These are phyloP conservation scores for Macrotrachela quadricornifera DNA, from an alignment of 1,140 invertebrate species.

Conservation along the genomic window DNA sequence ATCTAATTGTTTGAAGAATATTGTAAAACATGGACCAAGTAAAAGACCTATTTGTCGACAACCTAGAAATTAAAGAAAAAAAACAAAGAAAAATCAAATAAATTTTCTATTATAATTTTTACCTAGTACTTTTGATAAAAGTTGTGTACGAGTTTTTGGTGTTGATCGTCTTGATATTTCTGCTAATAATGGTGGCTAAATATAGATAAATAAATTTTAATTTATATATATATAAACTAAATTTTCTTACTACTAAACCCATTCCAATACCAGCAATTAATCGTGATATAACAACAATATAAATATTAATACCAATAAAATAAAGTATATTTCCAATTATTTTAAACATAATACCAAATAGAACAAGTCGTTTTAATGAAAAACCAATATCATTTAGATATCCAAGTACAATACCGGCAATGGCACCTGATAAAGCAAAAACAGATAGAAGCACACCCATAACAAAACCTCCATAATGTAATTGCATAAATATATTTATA, in stretches of 20 bases:
- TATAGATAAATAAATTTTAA: too few relatives aligned
- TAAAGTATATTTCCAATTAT: slow-evolving; percentile 13
- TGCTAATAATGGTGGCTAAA: slow-evolving; percentile 8
- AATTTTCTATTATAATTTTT: too few relatives aligned
- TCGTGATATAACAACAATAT: slow-evolving; percentile 12
- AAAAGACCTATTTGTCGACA: slow-evolving; percentile 14
- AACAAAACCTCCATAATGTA: slow-evolving; percentile 3
- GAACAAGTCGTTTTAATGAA: slow-evolving; percentile 10
- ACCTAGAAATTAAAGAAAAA: not conserved
- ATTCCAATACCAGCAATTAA: slow-evolving; percentile 11
- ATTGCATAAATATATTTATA: not conserved
- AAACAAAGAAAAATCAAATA: too few relatives aligned
- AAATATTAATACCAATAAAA: slow-evolving; percentile 12
- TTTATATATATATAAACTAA: too few relatives aligned
- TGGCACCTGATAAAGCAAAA: slow-evolving; percentile 12
- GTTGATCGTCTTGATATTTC: slow-evolving; percentile 12
- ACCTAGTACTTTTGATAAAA: slow-evolving; percentile 10
- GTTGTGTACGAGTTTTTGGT: slow-evolving; percentile 11
- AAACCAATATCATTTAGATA: slow-evolving; percentile 10
- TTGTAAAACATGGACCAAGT: not conserved
- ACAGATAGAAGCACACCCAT: slow-evolving; percentile 12
- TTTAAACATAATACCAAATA: slow-evolving; percentile 13
- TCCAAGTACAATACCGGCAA: slow-evolving; percentile 13
- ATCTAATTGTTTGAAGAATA: too few relatives aligned
- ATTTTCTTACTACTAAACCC: not conserved